These are phyloP conservation scores for Channa argus DNA, from an alignment of 2,113 vertebrate genomes.

Conservation along the genomic window DNA sequence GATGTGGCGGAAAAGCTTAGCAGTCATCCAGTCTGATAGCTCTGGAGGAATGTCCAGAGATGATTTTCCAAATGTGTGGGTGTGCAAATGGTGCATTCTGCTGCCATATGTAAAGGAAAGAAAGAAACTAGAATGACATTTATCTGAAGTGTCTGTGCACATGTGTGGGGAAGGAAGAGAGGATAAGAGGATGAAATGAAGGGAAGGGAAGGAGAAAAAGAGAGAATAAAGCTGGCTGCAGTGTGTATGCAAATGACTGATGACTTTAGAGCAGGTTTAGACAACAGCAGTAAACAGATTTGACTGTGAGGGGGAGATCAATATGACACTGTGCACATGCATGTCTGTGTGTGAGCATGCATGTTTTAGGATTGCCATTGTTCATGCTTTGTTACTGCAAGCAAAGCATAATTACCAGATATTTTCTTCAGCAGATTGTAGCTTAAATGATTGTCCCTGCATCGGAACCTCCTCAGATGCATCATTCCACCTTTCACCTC, in stretches of 20 bases:
- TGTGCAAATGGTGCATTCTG: neutral
- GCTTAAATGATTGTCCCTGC: constrained; percentile 33
- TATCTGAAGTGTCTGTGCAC: neutral
- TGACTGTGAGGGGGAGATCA: constrained; percentile 84
- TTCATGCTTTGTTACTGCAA: constrained; percentile 69
- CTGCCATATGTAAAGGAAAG: neutral
- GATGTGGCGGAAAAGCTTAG: constrained; percentile 51
- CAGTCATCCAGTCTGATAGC: constrained; percentile 43
- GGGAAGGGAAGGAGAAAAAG: neutral
- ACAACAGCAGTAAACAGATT: constrained; percentile 89
- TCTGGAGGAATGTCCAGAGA: constrained; percentile 9
- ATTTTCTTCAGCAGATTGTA: constrained; percentile 29
- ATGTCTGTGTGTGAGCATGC: constrained; percentile 54
- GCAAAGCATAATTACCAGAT: constrained; percentile 66
- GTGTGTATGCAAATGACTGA: constrained; percentile 85
- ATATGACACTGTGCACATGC: constrained; percentile 77
- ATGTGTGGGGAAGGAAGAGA: neutral
- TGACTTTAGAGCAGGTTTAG: constrained; percentile 82
- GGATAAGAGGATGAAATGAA: constrained; percentile 6
- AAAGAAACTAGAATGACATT: constrained; percentile 7
- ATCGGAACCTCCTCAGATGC: constrained; percentile 20
- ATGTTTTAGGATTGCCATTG: constrained; percentile 54
- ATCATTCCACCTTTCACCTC: constrained; percentile 54
- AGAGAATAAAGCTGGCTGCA: constrained; percentile 31
- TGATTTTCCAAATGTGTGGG: neutral